phyloP scores from a whole-genome alignment of 64 coral and sea anemone species.

The Platygyra sinensis region DNA sequence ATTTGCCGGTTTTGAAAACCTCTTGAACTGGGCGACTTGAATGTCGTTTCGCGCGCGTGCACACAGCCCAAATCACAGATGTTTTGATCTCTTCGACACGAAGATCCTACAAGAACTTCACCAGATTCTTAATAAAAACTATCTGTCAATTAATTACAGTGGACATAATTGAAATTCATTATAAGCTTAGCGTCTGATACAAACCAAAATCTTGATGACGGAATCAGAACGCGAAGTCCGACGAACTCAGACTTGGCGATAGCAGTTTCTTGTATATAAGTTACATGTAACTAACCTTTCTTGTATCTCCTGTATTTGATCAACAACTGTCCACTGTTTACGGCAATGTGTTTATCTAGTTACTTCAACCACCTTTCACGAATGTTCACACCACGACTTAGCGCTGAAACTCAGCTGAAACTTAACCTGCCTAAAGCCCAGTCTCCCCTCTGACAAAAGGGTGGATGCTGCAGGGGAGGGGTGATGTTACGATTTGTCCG shows the following conservation, averaged over 20 bases:
- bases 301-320: background rate
- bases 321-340: conserved; percentile 9
- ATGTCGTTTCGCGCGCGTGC: too few relatives aligned
- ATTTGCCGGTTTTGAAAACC: too few relatives aligned
- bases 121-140: too few relatives aligned
- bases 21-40: too few relatives aligned
- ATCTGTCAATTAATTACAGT: background rate
- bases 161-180: conserved; percentile 40
- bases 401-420: too few relatives aligned
- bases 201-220: background rate
- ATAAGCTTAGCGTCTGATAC: background rate
- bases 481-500: background rate
- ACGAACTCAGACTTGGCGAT: background rate
- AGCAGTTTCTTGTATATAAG: background rate
- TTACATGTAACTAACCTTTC: background rate
- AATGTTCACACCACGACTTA: background rate
- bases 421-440: too few relatives aligned
- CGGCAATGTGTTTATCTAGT: background rate
- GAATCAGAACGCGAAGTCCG: background rate
- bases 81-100: background rate
- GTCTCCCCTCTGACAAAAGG: background rate
- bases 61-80: too few relatives aligned
- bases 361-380: background rate
- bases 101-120: background rate
- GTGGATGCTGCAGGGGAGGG: background rate